These are phyloP conservation scores for Eremophila alpestris DNA, from an alignment of 2,797 vertebrate genomes.

Conservation along the genomic window DNA sequence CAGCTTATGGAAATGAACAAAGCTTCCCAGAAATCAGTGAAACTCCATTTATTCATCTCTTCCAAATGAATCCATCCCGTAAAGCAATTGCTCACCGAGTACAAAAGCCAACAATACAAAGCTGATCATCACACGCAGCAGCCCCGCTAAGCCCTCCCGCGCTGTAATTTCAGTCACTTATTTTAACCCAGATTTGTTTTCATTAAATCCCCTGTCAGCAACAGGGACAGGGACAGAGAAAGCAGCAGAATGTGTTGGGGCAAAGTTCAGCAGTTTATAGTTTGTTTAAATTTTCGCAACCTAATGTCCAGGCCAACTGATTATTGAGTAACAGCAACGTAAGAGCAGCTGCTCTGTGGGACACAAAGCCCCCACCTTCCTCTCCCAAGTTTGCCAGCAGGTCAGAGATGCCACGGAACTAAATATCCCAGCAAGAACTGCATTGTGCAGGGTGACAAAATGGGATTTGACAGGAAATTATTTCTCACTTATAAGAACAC, in stretches of 20 bases:
- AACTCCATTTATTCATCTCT: neutral
- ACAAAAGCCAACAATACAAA: slow-evolving; percentile 12
- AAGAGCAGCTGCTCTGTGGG: neutral
- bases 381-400: neutral
- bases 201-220: neutral
- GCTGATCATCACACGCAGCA: neutral
- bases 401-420: neutral
- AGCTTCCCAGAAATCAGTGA: neutral
- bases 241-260: neutral
- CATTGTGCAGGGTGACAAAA: neutral
- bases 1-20: slow-evolving; percentile 13
- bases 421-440: neutral
- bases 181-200: neutral
- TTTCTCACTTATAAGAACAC: neutral
- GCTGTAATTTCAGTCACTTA: neutral
- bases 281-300: slow-evolving; percentile 39
- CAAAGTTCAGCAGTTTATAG: slow-evolving; percentile 23
- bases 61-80: neutral
- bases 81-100: neutral
- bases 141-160: neutral
- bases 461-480: neutral
- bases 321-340: neutral
- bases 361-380: neutral
- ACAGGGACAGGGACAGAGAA: neutral
- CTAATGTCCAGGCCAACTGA: slow-evolving; percentile 1